These are phyloP conservation scores for Liasis olivaceus DNA, from an alignment of 2,797 vertebrate genomes.

Conservation along the genomic window DNA sequence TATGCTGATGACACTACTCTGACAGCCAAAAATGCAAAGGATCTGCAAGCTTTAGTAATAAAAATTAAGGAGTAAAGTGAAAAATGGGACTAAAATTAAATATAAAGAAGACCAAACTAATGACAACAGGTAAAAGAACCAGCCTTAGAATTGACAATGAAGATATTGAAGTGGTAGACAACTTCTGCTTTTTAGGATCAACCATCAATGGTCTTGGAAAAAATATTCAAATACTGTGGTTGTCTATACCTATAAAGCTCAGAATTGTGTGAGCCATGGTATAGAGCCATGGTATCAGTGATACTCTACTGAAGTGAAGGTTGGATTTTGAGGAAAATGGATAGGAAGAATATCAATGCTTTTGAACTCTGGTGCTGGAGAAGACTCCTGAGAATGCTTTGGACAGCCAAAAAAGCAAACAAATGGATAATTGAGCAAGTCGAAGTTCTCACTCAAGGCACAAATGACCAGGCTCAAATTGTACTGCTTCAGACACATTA, in stretches of 20 bases:
- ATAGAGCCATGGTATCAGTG: neutral
- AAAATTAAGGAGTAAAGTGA: neutral
- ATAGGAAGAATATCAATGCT: neutral
- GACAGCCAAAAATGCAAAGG: neutral
- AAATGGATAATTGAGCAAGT: neutral
- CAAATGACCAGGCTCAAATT: neutral
- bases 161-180: neutral
- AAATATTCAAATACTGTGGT: neutral
- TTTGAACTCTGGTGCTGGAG: neutral
- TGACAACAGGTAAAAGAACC: neutral
- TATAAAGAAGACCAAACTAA: neutral
- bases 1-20: neutral
- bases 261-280: neutral
- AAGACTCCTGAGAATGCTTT: neutral
- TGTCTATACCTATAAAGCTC: neutral
- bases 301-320: neutral
- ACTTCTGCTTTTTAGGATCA: neutral
- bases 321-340: neutral
- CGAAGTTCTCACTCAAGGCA: neutral
- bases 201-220: neutral
- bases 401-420: neutral
- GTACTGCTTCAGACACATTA: neutral
- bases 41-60: neutral
- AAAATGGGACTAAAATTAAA: neutral
- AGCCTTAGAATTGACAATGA: neutral